These are phyloP conservation scores for Drosophila melanogaster DNA, from an alignment of 1,140 invertebrate genomes.

Conservation along the genomic window Release_6_plus_ISO1_MT NT_033779.5:15349501-15350000, in stretches of 20 bases:
- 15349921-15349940: no score
- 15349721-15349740: conserved; percentile 67
- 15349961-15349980: conserved; percentile 3
- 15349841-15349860: no score
- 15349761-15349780: conserved; percentile 30
- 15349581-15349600: conserved; percentile 82
- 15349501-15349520: conserved; percentile 21
- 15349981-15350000: conserved; percentile 46
- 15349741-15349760: conserved; percentile 32
- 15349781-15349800: background rate
- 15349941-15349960: background rate
- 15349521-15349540: conserved; percentile 63
- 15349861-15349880: no score
- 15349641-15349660: conserved; percentile 63
- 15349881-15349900: no score
- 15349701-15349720: conserved; percentile 21
- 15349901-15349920: no score
- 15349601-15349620: conserved; percentile 77
- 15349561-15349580: conserved; percentile 81
- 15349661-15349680: conserved; percentile 5
- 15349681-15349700: conserved; percentile 31
- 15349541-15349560: conserved; percentile 84
- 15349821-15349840: no score
- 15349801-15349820: background rate
- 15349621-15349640: conserved; percentile 66